Percentiles rank a stretch among this genome's conserved stretches.
Evolutionary conservation across 2,797 vertebrate genomes (phyloP).

Genomic region (Crenuchus spilurus): DNA sequence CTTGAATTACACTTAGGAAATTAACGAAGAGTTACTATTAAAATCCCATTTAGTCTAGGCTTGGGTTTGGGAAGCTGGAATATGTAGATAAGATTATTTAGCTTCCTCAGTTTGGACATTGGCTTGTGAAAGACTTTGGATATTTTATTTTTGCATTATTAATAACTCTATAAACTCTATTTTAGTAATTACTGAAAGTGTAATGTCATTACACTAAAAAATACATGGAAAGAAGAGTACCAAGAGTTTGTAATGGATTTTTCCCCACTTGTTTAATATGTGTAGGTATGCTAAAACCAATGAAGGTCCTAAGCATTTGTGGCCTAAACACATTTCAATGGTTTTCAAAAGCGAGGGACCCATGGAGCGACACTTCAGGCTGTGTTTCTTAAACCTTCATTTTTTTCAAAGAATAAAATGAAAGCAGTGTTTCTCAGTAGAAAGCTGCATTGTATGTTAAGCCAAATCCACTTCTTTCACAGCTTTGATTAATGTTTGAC

Average conservation of each 20-base stretch:
- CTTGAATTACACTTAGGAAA: too few relatives aligned
- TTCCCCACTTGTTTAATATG: neutral
- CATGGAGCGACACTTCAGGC: neutral
- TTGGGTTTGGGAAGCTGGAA: too few relatives aligned
- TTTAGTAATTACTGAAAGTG: too few relatives aligned
- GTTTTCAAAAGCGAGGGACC: neutral
- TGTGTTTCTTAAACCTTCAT: neutral
- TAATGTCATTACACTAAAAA: too few relatives aligned
- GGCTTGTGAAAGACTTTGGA: too few relatives aligned
- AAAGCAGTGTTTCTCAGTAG: conserved; percentile 4
- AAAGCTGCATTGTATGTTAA: neutral
- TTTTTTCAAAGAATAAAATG: conserved; percentile 9
- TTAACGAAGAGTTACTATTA: too few relatives aligned
- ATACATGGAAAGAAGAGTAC: too few relatives aligned
- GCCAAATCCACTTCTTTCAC: conserved; percentile 1
- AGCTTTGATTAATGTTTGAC: conserved; percentile 11
- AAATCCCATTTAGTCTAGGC: too few relatives aligned
- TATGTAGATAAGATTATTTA: too few relatives aligned
- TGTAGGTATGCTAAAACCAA: neutral
- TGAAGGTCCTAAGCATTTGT: neutral
- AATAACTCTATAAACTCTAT: too few relatives aligned
- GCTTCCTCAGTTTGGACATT: too few relatives aligned
- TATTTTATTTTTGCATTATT: too few relatives aligned
- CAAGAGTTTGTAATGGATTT: neutral
- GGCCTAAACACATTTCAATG: neutral